Base-by-base conservation (phyloP, 2,888 invertebrate genomes). In the Glaucopsyche alexis region DNA sequence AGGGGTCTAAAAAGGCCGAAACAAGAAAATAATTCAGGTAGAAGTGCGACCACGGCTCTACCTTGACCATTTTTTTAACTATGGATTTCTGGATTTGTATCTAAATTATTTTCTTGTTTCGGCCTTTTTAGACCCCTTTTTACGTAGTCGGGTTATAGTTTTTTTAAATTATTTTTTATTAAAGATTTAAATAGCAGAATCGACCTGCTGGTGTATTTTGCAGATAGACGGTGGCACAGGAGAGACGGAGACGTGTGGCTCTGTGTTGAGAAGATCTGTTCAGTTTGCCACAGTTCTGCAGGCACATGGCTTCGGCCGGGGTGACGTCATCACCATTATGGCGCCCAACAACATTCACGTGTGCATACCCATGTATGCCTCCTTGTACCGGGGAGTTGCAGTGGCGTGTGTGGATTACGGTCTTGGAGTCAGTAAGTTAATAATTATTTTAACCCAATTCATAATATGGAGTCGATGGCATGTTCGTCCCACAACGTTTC, bases 261-360 rank as follows among this genome's bases (percentile, higher is more conserved):
- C 84, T 2, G 80, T 86, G 2, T 77, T 89, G 7, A 75, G 78
- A 49, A 80, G 86, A 71, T 84, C 85, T 6, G 79, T 87, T 1
- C 76, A 82, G 70, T 81, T 86, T 70, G 93, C 93, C 0, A 80
- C 82, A 42, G 81, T 83, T 14, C 80, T 93, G 74, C 80, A 76
- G 71, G 80, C 80, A 8, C 73, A 86, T 14, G 90, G 89, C 0
- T 74, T 93, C 3, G 79, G 81, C 55, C 75, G 78, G 0, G 84
- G 86, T 6, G 93, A 93, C 74, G 84, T 91, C n/a, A 82, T 93
- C 29, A 77, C 84, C 5, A 77, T 91, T 2, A 90, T 92, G 82
- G 87, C 85, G 7, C 82, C 85, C 0, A 91, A 87, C 73, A 86
- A 87, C 64, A 75, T 90, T 13, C 84, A 93, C 73, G 78, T 86